These are phyloP conservation scores for Drosophila imparisetae DNA, from an alignment of 2,888 invertebrate genomes.

Conservation along the genomic window DNA sequence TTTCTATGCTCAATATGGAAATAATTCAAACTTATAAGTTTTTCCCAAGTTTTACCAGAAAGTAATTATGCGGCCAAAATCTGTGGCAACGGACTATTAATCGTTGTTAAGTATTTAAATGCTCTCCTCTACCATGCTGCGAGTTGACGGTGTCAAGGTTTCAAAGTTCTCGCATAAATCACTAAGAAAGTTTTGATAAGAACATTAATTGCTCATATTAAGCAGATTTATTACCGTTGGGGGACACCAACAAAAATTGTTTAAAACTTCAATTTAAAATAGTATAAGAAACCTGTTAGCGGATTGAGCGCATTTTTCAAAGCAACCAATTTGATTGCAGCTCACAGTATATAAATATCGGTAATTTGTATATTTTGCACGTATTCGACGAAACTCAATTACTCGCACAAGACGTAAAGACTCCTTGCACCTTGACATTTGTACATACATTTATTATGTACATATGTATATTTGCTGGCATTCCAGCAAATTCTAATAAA, in stretches of 20 bases:
- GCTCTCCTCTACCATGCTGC: conserved; percentile 30
- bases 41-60: background rate
- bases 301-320: background rate
- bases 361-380: conserved; percentile 56
- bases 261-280: conserved; percentile 27
- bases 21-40: background rate
- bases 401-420: conserved; percentile 50
- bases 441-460: background rate
- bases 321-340: conserved; percentile 31
- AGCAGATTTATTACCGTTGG: conserved; percentile 46
- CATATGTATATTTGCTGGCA: background rate
- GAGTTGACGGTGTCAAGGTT: conserved; percentile 24
- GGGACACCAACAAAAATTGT: conserved; percentile 17
- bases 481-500: conserved; percentile 42
- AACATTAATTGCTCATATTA: conserved; percentile 44
- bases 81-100: conserved; percentile 1
- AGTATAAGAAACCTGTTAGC: conserved; percentile 11
- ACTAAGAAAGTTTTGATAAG: conserved; percentile 35
- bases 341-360: conserved; percentile 31
- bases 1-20: background rate
- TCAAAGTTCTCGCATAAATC: conserved; percentile 23
- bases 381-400: conserved; percentile 68
- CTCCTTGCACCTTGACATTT: conserved; percentile 38
- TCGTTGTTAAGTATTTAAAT: background rate
- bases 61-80: background rate